phyloP scores from a whole-genome alignment of 2,888 invertebrate genomes.

The Zootermopsis nevadensis region DNA sequence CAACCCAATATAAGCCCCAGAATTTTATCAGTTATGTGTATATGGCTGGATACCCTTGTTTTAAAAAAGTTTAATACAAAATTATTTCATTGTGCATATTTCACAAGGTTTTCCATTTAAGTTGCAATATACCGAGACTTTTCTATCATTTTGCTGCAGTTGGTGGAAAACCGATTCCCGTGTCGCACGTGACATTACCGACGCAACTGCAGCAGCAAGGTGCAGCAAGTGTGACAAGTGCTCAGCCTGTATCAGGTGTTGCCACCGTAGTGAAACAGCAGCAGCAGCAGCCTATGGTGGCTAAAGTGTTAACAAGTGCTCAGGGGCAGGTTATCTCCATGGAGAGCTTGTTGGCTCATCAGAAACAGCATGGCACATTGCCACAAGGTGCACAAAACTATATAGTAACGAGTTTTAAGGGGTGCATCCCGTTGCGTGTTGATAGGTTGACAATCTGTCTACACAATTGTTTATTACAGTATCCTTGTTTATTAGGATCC shows the following conservation, averaged over 20 bases:
- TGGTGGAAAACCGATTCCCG: constrained; percentile 48
- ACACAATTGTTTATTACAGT: too few species aligned
- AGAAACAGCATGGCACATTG: constrained; percentile 58
- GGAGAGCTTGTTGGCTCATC: constrained; percentile 70
- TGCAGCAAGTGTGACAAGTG: constrained; percentile 56
- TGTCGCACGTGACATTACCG: constrained; percentile 54
- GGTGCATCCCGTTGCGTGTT: too few species aligned
- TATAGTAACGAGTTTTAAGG: too few species aligned
- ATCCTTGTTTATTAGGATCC: too few species aligned
- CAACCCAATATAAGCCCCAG: too few species aligned
- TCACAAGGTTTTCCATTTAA: too few species aligned
- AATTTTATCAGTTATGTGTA: too few species aligned
- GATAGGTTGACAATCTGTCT: too few species aligned
- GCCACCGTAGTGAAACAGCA: constrained; percentile 57
- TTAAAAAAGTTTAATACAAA: too few species aligned
- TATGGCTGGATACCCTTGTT: too few species aligned
- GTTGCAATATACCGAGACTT: too few species aligned
- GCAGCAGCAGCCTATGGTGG: constrained; percentile 68
- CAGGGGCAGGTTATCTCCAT: constrained; percentile 71
- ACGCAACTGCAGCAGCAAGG: constrained; percentile 58
- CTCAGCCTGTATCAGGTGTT: constrained; percentile 57
- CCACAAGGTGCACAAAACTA: constrained; percentile 43
- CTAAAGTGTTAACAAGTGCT: constrained; percentile 79
- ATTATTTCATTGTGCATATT: too few species aligned
- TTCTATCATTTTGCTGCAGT: constrained; percentile 34